These are phyloP conservation scores for Parapsyche elsis DNA, from an alignment of 1,140 invertebrate species.

Conservation along the genomic window DNA sequence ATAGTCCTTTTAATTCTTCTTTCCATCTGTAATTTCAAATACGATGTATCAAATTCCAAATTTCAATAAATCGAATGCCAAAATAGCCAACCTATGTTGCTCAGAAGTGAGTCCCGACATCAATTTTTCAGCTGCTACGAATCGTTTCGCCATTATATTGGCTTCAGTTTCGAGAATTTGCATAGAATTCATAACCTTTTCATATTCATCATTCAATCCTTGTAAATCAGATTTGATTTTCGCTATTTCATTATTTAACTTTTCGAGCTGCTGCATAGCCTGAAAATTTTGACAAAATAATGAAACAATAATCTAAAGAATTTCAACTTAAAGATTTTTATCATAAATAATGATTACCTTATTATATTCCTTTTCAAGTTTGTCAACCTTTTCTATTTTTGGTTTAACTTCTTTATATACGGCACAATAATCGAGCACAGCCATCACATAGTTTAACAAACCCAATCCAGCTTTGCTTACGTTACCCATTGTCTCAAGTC, in stretches of 20 bases:
- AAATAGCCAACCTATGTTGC: slow-evolving; percentile 67
- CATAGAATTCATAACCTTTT: slow-evolving; percentile 78
- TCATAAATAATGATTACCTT: slow-evolving; percentile 44
- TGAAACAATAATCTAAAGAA: slow-evolving; percentile 12
- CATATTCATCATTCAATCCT: slow-evolving; percentile 79
- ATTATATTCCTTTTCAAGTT: slow-evolving; percentile 74
- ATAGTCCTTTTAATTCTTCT: slow-evolving; percentile 76
- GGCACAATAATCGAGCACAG: slow-evolving; percentile 86
- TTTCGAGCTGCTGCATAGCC: slow-evolving; percentile 77
- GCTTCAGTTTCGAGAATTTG: slow-evolving; percentile 85
- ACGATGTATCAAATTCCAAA: neutral
- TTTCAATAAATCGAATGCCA: neutral
- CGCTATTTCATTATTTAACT: slow-evolving; percentile 79
- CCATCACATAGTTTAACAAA: slow-evolving; percentile 85
- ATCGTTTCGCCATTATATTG: slow-evolving; percentile 81
- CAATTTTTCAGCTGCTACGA: slow-evolving; percentile 86
- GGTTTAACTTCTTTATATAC: slow-evolving; percentile 89
- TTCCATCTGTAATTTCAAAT: slow-evolving; percentile 71
- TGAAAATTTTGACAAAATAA: slow-evolving; percentile 28
- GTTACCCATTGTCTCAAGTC: slow-evolving; percentile 79
- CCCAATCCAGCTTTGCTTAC: slow-evolving; percentile 86
- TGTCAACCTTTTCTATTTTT: slow-evolving; percentile 85
- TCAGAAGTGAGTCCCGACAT: slow-evolving; percentile 85
- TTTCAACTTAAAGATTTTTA: too few relatives aligned
- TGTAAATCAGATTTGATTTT: slow-evolving; percentile 76